Conservation (phyloP, 2,888 invertebrate genomes). For the Galerucella nymphaeae region DNA sequence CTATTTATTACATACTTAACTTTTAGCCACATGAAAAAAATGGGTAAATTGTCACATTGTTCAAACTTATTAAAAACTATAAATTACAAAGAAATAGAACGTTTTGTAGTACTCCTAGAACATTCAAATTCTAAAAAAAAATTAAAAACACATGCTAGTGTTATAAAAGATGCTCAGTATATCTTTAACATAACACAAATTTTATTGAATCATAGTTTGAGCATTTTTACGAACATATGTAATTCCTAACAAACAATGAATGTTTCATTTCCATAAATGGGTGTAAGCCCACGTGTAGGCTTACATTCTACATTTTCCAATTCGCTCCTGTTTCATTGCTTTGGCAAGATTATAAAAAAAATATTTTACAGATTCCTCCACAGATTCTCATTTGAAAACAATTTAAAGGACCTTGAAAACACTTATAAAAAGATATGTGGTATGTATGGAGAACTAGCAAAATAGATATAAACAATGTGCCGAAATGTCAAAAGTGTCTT, state of each 20-base stretch:
- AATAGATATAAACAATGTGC: constrained; percentile 42
- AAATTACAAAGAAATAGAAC: too few species aligned
- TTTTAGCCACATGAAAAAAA: too few species aligned
- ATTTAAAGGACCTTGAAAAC: constrained; percentile 32
- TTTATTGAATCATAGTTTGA: too few species aligned
- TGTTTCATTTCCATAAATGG: constrained; percentile 2
- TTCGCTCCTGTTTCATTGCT: not conserved
- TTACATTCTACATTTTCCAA: not conserved
- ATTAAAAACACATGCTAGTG: too few species aligned
- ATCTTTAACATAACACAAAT: too few species aligned
- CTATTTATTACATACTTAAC: too few species aligned
- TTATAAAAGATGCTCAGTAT: too few species aligned
- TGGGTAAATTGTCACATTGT: too few species aligned
- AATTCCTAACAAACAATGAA: not conserved
- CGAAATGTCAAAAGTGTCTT: constrained; percentile 42
- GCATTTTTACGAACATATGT: too few species aligned
- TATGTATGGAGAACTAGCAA: constrained; percentile 26
- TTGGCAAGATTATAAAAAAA: constrained; percentile 29
- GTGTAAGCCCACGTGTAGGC: not conserved
- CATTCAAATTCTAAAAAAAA: too few species aligned
- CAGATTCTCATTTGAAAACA: constrained; percentile 7
- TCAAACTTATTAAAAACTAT: too few species aligned
- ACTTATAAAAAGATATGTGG: constrained; percentile 35
- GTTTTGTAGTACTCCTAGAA: too few species aligned
- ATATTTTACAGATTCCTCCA: constrained; percentile 18